Percentiles rank a stretch among this genome's conserved stretches.
These are phyloP conservation scores for Lasioglossum leucozonium DNA, from an alignment of 2,888 invertebrate species.

Conservation along the genomic window DNA sequence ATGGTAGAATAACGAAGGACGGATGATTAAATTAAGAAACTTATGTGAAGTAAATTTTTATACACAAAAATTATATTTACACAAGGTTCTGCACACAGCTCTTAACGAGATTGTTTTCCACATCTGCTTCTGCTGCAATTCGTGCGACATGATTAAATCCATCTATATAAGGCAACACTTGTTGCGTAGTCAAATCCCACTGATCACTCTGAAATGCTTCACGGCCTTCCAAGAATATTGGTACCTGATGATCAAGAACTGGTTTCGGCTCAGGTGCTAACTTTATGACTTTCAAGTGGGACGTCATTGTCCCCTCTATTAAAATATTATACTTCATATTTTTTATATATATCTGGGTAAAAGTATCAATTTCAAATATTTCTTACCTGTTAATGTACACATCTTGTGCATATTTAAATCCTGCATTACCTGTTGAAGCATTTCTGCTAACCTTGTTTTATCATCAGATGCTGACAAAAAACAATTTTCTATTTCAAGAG, in stretches of 20 bases:
- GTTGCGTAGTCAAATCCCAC: conserved; percentile 98
- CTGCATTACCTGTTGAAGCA: conserved; percentile 91
- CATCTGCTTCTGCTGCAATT: conserved; percentile 95
- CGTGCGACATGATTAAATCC: conserved; percentile 96
- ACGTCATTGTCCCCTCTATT: conserved; percentile 93
- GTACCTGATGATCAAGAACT: conserved; percentile 96
- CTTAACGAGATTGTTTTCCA: conserved; percentile 97
- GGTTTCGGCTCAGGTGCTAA: conserved; percentile 92
- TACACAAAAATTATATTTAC: conserved; percentile 85
- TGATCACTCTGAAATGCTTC: conserved; percentile 89
- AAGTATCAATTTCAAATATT: conserved; percentile 15
- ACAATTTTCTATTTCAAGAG: conserved; percentile 93
- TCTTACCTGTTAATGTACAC: conserved; percentile 89
- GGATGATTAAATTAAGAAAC: neutral
- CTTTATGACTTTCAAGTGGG: conserved; percentile 94
- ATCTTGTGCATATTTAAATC: conserved; percentile 93
- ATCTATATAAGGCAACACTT: conserved; percentile 95
- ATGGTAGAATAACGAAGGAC: neutral
- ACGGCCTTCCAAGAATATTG: conserved; percentile 90
- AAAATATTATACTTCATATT: conserved; percentile 85
- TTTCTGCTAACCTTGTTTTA: conserved; percentile 89
- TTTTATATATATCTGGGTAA: conserved; percentile 87
- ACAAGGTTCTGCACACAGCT: conserved; percentile 96
- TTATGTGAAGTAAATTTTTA: conserved; percentile 5
- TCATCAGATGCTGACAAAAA: conserved; percentile 91